Conservation (phyloP, 37 sponge, comb jelly and placozoan genomes). For the Oscarella lobularis region DNA sequence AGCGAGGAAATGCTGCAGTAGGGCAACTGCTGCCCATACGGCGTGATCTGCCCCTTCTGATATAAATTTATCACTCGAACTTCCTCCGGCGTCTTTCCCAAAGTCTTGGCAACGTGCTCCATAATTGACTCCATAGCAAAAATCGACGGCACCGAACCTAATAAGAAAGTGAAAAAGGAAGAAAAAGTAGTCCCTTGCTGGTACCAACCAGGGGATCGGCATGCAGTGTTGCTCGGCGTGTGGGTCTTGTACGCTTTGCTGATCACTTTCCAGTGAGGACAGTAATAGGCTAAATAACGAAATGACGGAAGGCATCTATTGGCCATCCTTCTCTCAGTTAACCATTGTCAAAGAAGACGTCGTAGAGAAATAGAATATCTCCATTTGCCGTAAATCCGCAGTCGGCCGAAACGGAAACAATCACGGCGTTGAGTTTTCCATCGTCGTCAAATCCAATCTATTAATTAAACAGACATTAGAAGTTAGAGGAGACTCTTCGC, state of each 20-base stretch:
- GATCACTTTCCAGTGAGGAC: slow-evolving; percentile 45
- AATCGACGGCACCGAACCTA: slow-evolving; percentile 43
- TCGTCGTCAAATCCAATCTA: slow-evolving; percentile 6
- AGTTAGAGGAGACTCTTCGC: no score
- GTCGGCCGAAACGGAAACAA: neutral
- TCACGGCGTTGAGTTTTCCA: neutral
- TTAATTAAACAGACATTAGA: neutral
- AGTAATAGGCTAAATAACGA: slow-evolving; percentile 35
- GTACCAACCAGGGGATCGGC: slow-evolving; percentile 58
- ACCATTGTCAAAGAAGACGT: slow-evolving; percentile 1
- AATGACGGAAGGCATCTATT: neutral
- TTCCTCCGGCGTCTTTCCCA: slow-evolving; percentile 16
- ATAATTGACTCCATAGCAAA: slow-evolving; percentile 63
- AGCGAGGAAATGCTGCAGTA: slow-evolving; percentile 49
- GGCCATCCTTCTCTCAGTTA: neutral
- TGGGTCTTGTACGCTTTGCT: slow-evolving; percentile 41
- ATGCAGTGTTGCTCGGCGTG: slow-evolving; percentile 30
- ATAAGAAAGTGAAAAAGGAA: no score
- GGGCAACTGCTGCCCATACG: slow-evolving; percentile 24
- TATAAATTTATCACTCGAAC: slow-evolving; percentile 49
- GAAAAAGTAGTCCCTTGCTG: no score
- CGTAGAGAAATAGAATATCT: neutral
- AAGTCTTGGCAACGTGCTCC: slow-evolving; percentile 49
- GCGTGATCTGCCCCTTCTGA: slow-evolving; percentile 39
- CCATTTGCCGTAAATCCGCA: neutral